These are phyloP conservation scores for Toxotes lorentzi DNA, from an alignment of 2,797 vertebrate species.

Conservation along the genomic window DNA sequence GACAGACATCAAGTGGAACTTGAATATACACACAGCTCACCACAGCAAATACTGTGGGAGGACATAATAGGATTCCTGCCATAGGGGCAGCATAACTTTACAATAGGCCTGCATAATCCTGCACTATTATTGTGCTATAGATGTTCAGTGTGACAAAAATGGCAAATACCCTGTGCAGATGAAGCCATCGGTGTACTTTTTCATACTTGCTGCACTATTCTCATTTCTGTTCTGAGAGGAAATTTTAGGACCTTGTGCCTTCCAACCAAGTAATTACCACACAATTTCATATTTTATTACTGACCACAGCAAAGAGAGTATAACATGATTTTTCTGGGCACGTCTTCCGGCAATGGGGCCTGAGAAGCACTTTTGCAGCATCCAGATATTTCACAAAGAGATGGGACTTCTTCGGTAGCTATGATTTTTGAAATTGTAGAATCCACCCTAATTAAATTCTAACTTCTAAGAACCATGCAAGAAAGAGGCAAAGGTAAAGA, in stretches of 20 bases:
- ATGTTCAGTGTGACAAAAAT: slow-evolving; percentile 30
- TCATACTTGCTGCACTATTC: slow-evolving; percentile 20
- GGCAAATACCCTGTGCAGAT: slow-evolving; percentile 29
- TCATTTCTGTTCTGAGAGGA: slow-evolving; percentile 24
- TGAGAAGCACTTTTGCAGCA: slow-evolving; percentile 23
- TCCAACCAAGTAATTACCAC: slow-evolving; percentile 50
- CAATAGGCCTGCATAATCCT: slow-evolving; percentile 24
- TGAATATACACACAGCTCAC: slow-evolving; percentile 7
- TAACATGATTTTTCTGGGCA: slow-evolving; percentile 18
- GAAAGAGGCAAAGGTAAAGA: neutral
- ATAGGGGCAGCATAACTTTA: slow-evolving; percentile 13
- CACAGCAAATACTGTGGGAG: slow-evolving; percentile 2
- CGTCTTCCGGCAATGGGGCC: neutral
- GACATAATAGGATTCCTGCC: slow-evolving; percentile 18
- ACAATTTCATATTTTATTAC: slow-evolving; percentile 39
- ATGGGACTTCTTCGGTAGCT: neutral
- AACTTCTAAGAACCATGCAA: neutral
- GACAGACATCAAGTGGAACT: slow-evolving; percentile 8
- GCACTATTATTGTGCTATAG: neutral
- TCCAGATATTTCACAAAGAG: slow-evolving; percentile 6
- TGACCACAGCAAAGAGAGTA: slow-evolving; percentile 13
- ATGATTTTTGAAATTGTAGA: slow-evolving; percentile 2
- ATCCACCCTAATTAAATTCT: neutral
- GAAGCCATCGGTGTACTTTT: slow-evolving; percentile 23
- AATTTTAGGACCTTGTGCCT: slow-evolving; percentile 16